Conservation (phyloP, 35 echinoderm and acorn worm genomes). For the Holothuria glaberrima region DNA sequence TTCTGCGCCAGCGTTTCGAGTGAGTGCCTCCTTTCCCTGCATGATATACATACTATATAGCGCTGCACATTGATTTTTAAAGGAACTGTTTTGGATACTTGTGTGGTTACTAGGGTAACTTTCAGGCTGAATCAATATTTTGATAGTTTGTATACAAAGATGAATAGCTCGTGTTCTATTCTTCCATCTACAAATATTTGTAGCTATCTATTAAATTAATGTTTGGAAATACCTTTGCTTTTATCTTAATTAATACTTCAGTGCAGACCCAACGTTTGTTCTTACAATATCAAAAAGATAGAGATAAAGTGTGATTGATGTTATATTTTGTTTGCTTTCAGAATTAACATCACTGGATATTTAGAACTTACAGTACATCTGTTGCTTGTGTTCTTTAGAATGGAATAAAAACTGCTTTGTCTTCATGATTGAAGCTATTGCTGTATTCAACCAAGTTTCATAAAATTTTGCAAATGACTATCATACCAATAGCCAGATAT, state of each 20-base stretch:
- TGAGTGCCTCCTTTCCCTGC: not conserved
- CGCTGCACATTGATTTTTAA: not conserved
- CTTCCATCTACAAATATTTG: not conserved
- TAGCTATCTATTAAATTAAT: not conserved
- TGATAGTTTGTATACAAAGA: not conserved
- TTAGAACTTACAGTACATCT: not conserved
- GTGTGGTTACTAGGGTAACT: not conserved
- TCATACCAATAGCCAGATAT: no score
- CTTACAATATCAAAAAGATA: not conserved
- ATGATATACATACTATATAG: no score
- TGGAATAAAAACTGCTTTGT: no score
- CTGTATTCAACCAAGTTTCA: no score
- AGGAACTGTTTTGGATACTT: not conserved
- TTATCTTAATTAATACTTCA: not conserved
- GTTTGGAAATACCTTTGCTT: not conserved
- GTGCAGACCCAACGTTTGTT: not conserved
- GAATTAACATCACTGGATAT: not conserved
- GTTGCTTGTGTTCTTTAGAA: not conserved
- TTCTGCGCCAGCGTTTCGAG: not conserved
- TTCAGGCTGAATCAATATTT: constrained; percentile 34
- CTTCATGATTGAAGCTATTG: no score
- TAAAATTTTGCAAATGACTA: no score
- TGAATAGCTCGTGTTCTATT: not conserved
- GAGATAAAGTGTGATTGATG: not conserved
- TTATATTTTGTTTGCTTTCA: not conserved